phyloP scores from a whole-genome alignment of 1,140 invertebrate genomes.

The Neodiprion fabricii region DNA sequence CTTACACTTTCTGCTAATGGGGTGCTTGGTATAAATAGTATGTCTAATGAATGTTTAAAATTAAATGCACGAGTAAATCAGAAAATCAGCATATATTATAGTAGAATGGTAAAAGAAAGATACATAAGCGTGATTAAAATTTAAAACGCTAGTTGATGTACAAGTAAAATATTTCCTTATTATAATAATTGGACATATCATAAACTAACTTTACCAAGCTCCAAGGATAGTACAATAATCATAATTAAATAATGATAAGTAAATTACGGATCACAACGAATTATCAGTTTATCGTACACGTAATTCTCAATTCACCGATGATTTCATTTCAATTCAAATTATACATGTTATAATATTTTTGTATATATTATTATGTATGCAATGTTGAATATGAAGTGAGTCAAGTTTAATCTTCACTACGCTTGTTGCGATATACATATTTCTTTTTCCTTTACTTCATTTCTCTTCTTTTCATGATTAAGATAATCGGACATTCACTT shows the following conservation, averaged over 20 bases:
- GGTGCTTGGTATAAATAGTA: too few species aligned
- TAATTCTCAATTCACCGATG: background rate
- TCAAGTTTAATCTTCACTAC: background rate
- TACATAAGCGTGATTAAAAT: slow-evolving; percentile 18
- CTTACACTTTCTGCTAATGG: too few species aligned
- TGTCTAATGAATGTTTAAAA: too few species aligned
- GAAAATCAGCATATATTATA: slow-evolving; percentile 16
- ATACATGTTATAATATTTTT: background rate
- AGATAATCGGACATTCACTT: background rate
- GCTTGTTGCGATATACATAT: too few species aligned
- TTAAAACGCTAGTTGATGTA: slow-evolving; percentile 9
- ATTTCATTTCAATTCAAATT: slow-evolving; percentile 1
- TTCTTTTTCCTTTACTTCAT: too few species aligned
- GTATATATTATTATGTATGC: background rate
- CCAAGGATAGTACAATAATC: background rate
- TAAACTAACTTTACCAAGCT: slow-evolving; percentile 8
- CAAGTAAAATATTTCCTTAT: slow-evolving; percentile 8
- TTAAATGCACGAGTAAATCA: slow-evolving; percentile 4
- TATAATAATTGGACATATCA: slow-evolving; percentile 4
- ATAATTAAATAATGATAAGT: too few species aligned
- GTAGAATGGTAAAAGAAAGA: background rate
- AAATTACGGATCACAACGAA: background rate
- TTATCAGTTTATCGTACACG: background rate
- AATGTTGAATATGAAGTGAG: background rate
- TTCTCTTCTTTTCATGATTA: background rate